Conservation (phyloP, 1,140 invertebrate species). For the Drosophila grimshawi region DNA sequence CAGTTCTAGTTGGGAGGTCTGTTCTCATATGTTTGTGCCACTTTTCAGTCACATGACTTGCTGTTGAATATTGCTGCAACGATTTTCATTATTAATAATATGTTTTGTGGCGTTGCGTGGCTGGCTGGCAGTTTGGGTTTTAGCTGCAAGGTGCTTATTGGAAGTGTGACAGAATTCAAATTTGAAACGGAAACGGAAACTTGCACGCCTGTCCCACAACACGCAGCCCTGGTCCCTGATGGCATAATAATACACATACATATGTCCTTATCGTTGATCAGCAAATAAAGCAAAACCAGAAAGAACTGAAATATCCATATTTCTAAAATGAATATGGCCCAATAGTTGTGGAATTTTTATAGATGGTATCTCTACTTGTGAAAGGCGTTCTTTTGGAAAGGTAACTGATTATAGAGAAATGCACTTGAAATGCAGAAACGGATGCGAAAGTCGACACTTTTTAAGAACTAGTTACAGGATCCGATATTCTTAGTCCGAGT, state of each 20-base stretch:
- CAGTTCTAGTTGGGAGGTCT: too few species aligned
- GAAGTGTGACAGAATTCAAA: conserved; percentile 79
- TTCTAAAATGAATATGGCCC: too few species aligned
- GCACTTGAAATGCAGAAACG: too few species aligned
- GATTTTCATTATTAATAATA: conserved; percentile 55
- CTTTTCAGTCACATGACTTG: conserved; percentile 69
- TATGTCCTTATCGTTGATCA: conserved; percentile 14
- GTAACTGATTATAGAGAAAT: too few species aligned
- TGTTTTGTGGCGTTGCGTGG: conserved; percentile 67
- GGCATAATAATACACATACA: conserved; percentile 23
- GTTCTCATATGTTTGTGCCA: conserved; percentile 48
- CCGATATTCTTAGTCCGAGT: too few species aligned
- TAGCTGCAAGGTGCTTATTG: conserved; percentile 54
- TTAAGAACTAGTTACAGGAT: too few species aligned
- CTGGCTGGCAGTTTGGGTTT: conserved; percentile 52
- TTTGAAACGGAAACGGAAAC: conserved; percentile 71
- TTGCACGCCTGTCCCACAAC: conserved; percentile 57
- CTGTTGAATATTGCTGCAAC: conserved; percentile 48
- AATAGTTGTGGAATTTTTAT: too few species aligned
- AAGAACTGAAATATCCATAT: too few species aligned
- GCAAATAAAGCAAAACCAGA: background rate
- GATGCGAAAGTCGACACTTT: too few species aligned
- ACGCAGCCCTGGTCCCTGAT: conserved; percentile 41
- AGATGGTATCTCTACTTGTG: too few species aligned
- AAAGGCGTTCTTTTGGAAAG: too few species aligned